Evolutionary conservation across 2,888 invertebrate species (phyloP), one percentile per base, ranked within the genome.

Genomic region (Eupithecia tripunctaria): DNA sequence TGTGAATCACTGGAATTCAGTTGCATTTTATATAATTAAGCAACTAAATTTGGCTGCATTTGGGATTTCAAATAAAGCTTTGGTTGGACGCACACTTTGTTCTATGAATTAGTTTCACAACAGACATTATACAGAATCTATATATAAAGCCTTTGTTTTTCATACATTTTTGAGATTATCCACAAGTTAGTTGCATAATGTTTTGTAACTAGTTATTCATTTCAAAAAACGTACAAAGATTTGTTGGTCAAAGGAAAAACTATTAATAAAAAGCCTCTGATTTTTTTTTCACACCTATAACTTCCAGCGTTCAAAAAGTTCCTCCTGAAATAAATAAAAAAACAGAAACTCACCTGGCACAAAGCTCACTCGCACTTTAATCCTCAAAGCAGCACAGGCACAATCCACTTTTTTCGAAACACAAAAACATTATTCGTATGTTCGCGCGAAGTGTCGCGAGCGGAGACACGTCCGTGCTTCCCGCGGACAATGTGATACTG

Each of bases 391-490:
- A 47, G 8, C 47, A n/a, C n/a, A 7, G 47, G n/a, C 18, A 8
- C n/a, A n/a, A 47, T n/a, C 7, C 71, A 63, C 43, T 64, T 18
- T 64, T 25, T 21, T 4, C 59, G 65, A 25, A 25, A 43, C 59
- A 60, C 60, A 63, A 59, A 72, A 70, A 70, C 51, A 70, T 74
- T 36, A 65, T 36, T 15, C 72, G 70, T 43, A 67, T 25, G 62
- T 69, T 63, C 66, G 41, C 64, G 64, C 64, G 75, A 72, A 65
- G 56, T 60, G 36, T 38, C 36, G 6, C 47, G 21, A 8, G 60
- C 25, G 29, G 1, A 6, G n/a, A 67, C 72, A 62, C 69, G 72
- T 70, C 60, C 25, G 29, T 36, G 14, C 67, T 15, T 27, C 21
- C 64, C 32, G 36, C 64, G 67, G 64, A 63, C 38, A 10, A 5